Conservation (phyloP, 2,113 vertebrate species). For the Bujurquina vittata region DNA sequence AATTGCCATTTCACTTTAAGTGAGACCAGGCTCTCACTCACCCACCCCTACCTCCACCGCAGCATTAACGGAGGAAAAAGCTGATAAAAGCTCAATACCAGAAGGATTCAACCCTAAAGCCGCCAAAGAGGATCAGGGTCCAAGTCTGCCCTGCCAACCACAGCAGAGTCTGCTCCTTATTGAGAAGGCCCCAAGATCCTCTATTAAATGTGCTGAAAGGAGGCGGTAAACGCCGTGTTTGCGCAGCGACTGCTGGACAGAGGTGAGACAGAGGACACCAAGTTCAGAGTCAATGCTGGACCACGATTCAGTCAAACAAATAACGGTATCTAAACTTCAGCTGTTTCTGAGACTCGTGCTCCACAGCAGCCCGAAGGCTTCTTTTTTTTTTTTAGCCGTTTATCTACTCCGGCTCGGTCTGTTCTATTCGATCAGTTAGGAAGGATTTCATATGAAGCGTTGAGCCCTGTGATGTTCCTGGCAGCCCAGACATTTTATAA, state of each 20-base stretch:
- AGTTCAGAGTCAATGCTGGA: not conserved
- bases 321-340: not conserved
- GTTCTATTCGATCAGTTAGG: slow-evolving; percentile 44
- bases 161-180: not conserved
- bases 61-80: not conserved
- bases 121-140: not conserved
- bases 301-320: not conserved
- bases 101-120: not conserved
- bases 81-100: slow-evolving; percentile 1
- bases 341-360: not conserved
- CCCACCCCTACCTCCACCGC: not conserved
- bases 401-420: not conserved
- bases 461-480: slow-evolving; percentile 42
- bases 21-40: not conserved
- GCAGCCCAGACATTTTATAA: slow-evolving; percentile 38
- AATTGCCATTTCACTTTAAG: slow-evolving; percentile 6
- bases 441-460: slow-evolving; percentile 44
- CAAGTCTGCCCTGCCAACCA: not conserved
- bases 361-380: not conserved
- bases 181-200: not conserved
- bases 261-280: slow-evolving; percentile 17
- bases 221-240: not conserved
- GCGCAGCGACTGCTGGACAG: not conserved
- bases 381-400: not conserved
- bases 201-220: not conserved